These are phyloP conservation scores for Musca vetustissima DNA, from an alignment of 1,140 invertebrate genomes.

Conservation along the genomic window DNA sequence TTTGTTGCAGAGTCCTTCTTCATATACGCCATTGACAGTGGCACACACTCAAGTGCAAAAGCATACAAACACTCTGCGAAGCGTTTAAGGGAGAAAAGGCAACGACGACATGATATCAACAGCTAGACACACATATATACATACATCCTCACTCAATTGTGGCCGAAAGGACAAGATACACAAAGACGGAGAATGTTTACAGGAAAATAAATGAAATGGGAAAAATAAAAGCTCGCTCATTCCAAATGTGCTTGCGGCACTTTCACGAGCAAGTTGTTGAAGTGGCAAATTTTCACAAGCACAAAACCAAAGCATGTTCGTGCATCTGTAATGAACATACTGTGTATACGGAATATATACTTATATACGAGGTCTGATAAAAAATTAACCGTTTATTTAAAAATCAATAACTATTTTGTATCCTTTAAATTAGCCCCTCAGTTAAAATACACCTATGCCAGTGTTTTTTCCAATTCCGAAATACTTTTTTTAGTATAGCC, in stretches of 20 bases:
- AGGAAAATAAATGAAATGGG: constrained; percentile 28
- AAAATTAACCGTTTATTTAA: too few species aligned
- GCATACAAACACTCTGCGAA: neutral
- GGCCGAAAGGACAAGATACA: neutral
- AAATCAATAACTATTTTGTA: too few species aligned
- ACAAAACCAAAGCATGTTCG: constrained; percentile 21
- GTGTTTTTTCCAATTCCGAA: too few species aligned
- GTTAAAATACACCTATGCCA: too few species aligned
- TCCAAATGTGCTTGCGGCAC: constrained; percentile 53
- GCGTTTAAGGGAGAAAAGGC: neutral
- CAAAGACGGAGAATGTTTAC: neutral
- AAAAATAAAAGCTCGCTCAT: constrained; percentile 52
- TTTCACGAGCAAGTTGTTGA: constrained; percentile 54
- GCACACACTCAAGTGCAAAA: neutral
- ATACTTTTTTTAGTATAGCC: too few species aligned
- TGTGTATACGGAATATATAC: too few species aligned
- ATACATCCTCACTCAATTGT: neutral
- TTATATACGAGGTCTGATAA: too few species aligned
- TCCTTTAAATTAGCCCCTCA: too few species aligned
- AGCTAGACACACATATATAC: constrained; percentile 33
- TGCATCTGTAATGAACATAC: too few species aligned
- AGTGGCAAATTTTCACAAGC: constrained; percentile 56
- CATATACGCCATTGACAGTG: neutral
- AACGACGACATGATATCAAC: constrained; percentile 32
- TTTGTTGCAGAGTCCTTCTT: neutral